A percentile compares a stretch with the other conserved stretches of the same genome.
Conservation (phyloP, 2,888 invertebrate genomes). For the Thera britannica region DNA sequence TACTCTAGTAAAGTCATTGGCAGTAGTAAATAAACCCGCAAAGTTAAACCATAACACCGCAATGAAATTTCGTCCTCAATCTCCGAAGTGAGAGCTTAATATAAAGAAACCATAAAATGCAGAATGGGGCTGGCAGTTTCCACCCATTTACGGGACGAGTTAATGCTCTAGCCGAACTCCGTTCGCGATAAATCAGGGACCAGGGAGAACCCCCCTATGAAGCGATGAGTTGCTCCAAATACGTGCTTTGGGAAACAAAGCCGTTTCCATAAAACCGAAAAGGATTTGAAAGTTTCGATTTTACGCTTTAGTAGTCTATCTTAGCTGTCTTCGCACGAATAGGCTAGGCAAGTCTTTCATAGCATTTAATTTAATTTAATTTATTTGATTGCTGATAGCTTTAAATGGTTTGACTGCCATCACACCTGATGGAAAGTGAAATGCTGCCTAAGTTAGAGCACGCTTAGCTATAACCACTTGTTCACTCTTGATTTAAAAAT, state of each 20-base stretch:
- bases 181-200: constrained; percentile 41
- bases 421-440: no score
- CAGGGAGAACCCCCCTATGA: constrained; percentile 28
- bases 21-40: background rate
- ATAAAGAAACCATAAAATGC: constrained; percentile 22
- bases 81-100: constrained; percentile 19
- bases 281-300: constrained; percentile 8
- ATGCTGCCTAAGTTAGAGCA: no score
- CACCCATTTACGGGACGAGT: constrained; percentile 31
- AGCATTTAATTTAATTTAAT: no score
- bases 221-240: constrained; percentile 36
- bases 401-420: no score
- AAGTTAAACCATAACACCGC: constrained; percentile 3
- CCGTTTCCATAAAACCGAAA: constrained; percentile 12
- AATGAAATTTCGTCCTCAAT: constrained; percentile 13
- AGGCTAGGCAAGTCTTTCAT: background rate
- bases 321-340: constrained; percentile 5
- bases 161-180: constrained; percentile 33
- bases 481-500: no score
- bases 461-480: no score
- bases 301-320: constrained; percentile 3
- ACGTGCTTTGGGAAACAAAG: constrained; percentile 35
- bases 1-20: background rate
- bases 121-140: constrained; percentile 17
- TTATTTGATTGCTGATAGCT: no score